These are phyloP conservation scores for Onychostruthus taczanowskii DNA, from an alignment of 2,113 vertebrate genomes.

Conservation along the genomic window DNA sequence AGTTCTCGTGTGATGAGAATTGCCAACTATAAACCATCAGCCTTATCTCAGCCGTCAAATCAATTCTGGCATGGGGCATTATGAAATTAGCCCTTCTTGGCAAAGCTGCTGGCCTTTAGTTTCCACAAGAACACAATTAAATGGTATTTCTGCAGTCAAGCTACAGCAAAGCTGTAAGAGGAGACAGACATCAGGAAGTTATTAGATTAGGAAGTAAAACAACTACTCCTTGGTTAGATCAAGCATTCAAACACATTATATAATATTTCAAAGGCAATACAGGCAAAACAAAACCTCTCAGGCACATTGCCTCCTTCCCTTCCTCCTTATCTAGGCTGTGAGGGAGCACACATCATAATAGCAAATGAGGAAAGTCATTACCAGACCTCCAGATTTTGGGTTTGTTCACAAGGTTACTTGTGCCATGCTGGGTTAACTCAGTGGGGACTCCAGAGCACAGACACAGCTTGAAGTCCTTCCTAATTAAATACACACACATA, in stretches of 20 bases:
- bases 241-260: neutral
- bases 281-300: neutral
- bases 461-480: neutral
- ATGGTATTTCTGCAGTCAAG: constrained; percentile 12
- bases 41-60: neutral
- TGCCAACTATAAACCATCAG: neutral
- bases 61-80: neutral
- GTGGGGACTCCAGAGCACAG: neutral
- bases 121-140: constrained; percentile 39
- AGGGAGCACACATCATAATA: neutral
- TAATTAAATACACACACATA: constrained; percentile 10
- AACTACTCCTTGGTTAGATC: neutral
- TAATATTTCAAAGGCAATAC: neutral
- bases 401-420: neutral
- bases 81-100: constrained; percentile 23
- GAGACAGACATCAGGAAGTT: constrained; percentile 8
- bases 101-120: neutral
- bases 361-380: neutral
- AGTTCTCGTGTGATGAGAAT: neutral
- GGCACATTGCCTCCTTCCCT: neutral
- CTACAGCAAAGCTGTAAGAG: constrained; percentile 6
- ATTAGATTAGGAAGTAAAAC: constrained; percentile 27
- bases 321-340: neutral
- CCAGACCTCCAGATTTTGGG: neutral
- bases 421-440: neutral